Evolutionary conservation across 2,113 vertebrate species (phyloP).

Genomic region (Abramis brama): DNA sequence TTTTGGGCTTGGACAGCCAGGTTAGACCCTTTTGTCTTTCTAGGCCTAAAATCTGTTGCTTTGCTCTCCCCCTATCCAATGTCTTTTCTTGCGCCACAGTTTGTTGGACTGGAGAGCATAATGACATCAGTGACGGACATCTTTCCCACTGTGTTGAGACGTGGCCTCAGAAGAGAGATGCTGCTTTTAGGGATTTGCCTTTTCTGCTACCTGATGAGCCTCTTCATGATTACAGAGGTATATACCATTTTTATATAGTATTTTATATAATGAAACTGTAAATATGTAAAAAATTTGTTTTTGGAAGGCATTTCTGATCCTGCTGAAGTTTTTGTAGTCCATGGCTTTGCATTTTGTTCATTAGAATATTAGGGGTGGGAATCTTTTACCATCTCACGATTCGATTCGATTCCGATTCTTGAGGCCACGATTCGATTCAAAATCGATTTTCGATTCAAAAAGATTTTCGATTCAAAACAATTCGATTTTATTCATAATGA

Average conservation of each 20-base stretch:
- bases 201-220: slow-evolving; percentile 77
- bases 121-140: slow-evolving; percentile 84
- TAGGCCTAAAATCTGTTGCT: neutral
- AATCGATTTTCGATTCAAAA: too few species aligned
- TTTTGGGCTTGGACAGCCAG: slow-evolving; percentile 84
- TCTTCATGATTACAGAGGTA: slow-evolving; percentile 80
- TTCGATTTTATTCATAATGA: too few species aligned
- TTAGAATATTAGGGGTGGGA: neutral
- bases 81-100: slow-evolving; percentile 71
- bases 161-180: slow-evolving; percentile 79
- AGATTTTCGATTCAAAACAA: too few species aligned
- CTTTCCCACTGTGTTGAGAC: slow-evolving; percentile 79
- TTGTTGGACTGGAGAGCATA: slow-evolving; percentile 88
- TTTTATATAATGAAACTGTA: too few species aligned
- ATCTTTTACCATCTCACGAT: too few species aligned
- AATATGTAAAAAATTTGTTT: neutral
- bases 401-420: too few species aligned
- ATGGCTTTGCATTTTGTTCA: neutral
- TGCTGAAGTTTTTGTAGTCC: neutral
- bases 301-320: too few species aligned
- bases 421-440: too few species aligned
- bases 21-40: slow-evolving; percentile 53
- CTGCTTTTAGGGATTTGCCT: slow-evolving; percentile 77
- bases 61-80: neutral
- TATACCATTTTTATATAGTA: too few species aligned